Percentiles rank a stretch among this genome's conserved stretches.
Evolutionary conservation across 2,113 vertebrate genomes (phyloP).

Genomic region (Corvus cornix): DNA sequence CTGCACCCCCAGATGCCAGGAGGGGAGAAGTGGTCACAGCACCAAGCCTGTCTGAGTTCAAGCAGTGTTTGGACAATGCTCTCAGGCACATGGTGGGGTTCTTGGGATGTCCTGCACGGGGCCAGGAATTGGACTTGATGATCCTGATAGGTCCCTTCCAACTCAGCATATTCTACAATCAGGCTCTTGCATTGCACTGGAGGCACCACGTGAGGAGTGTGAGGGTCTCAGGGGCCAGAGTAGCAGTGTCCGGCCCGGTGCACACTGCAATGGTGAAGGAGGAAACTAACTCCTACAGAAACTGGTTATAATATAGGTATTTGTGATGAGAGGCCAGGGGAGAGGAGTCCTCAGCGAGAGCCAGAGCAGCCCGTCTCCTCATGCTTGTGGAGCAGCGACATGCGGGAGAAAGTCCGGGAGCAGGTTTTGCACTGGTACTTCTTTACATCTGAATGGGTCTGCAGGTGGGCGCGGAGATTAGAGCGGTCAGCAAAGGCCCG

Average conservation of each 20-base stretch:
- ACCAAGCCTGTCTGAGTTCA: neutral
- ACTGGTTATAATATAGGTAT: conserved; percentile 2
- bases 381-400: conserved; percentile 97
- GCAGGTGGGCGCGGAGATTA: conserved; percentile 95
- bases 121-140: neutral
- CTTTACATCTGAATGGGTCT: conserved; percentile 98
- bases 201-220: neutral
- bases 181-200: neutral
- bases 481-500: conserved; percentile 96
- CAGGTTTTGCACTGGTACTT: conserved; percentile 94
- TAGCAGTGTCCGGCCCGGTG: neutral
- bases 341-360: conserved; percentile 68
- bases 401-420: conserved; percentile 95
- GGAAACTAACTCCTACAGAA: conserved; percentile 59
- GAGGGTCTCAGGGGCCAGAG: neutral
- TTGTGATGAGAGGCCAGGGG: neutral
- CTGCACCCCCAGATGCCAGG: neutral
- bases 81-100: neutral
- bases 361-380: conserved; percentile 85
- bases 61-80: neutral
- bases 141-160: neutral
- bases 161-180: neutral
- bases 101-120: neutral
- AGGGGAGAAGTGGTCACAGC: neutral
- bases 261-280: neutral